Conservation (phyloP, 2,888 invertebrate genomes). For the Actias luna region DNA sequence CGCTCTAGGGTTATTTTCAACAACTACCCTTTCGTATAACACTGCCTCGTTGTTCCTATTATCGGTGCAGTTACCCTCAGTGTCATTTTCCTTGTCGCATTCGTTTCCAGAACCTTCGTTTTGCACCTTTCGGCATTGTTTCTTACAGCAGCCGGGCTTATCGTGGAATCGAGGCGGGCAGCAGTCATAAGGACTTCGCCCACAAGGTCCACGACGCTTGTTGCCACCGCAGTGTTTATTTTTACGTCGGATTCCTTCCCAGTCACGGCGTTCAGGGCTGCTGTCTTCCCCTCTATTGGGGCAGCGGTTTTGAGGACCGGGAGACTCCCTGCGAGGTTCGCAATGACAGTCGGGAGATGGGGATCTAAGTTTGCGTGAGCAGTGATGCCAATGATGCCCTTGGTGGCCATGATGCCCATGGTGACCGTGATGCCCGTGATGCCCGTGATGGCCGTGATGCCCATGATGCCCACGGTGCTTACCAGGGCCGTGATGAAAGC, state of each 20-base stretch:
- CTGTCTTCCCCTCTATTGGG: neutral
- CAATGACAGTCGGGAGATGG: neutral
- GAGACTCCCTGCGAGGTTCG: neutral
- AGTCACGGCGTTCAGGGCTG: neutral
- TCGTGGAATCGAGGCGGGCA: neutral
- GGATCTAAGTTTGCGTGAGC: neutral
- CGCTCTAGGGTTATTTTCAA: conserved; percentile 6
- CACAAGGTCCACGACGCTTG: neutral
- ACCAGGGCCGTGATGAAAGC: neutral
- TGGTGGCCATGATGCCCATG: neutral
- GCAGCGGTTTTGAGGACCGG: neutral
- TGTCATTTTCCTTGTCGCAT: neutral
- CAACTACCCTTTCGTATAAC: conserved; percentile 3
- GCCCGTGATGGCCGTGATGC: conserved; percentile 14
- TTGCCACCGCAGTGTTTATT: neutral
- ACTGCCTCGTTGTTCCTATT: conserved; percentile 1
- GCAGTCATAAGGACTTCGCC: neutral
- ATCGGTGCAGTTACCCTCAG: neutral
- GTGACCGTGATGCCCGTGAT: conserved; percentile 14
- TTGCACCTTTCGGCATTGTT: neutral
- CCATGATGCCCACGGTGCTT: neutral
- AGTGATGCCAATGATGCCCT: neutral
- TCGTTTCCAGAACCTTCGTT: conserved; percentile 2
- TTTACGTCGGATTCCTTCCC: neutral
- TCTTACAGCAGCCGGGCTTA: conserved; percentile 1